Base-by-base conservation (phyloP, 2,888 invertebrate genomes). In the Willowsia nigromaculata region DNA sequence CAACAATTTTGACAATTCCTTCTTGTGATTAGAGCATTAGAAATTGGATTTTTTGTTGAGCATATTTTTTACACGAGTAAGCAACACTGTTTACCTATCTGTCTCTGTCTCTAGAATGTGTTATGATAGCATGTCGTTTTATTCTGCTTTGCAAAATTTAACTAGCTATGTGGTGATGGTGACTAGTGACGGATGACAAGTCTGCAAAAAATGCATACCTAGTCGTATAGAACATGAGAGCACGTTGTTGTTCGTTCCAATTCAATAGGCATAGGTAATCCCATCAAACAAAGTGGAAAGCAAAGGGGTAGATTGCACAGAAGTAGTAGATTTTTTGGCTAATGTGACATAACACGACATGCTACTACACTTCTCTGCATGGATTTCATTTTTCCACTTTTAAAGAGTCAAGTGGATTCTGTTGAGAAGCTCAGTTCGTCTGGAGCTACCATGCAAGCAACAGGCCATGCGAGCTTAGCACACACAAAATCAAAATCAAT, bases 391-490 rank as follows among this genome's bases (percentile, higher is more conserved):
- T 78, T 84, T 71, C 47, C 22, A 74, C 74, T 74, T 74, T 74
- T n/a, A 47, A 85, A 85, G 47, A 85, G 74, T 22, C 15, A 27
- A 53, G 85, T 71, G 62, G 59, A 76, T 62, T 71, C 53, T 76
- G 25, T 9, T 71, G 71, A 43, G 53, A 76, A 43, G 85, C 85
- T 85, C 85, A 85, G 85, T 85, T 59, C 33, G 74, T 85, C 76
- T 85, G 62, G 85, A 85, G 85, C 85, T 85, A 30, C 15, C 65
- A 50, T 22, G 37, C 33, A 71, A 71, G 56, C 37, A 33, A 71
- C 37, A 84, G 71, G 84, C 27, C 56, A 68, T n/a, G n/a, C n/a
- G n/a, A n/a, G n/a, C n/a, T n/a, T n/a, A n/a, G n/a, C n/a, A n/a
- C n/a, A n/a, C n/a, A n/a, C n/a, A n/a, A n/a, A n/a, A n/a, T n/a